These are phyloP conservation scores for Amphilophus citrinellus DNA, from an alignment of 2,113 vertebrate genomes.

Conservation along the genomic window DNA sequence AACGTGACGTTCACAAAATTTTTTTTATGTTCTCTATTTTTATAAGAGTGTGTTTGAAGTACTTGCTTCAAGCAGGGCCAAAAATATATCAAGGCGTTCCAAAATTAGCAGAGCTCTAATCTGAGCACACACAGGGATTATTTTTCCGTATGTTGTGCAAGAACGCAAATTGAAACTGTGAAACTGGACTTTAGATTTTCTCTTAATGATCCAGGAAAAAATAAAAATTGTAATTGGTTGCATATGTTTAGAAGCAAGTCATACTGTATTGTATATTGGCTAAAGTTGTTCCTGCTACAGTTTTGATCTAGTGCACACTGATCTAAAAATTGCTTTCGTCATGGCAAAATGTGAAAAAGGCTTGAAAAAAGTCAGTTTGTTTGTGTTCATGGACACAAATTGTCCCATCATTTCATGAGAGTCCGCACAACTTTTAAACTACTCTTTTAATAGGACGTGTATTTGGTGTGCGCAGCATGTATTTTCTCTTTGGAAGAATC, in stretches of 20 bases:
- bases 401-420: not conserved
- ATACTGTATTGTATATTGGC: not conserved
- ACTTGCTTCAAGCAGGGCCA: slow-evolving; percentile 8
- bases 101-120: slow-evolving; percentile 32
- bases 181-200: not conserved
- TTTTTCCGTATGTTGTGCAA: slow-evolving; percentile 15
- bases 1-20: slow-evolving; percentile 19
- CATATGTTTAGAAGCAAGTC: not conserved
- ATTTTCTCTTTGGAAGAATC: not conserved
- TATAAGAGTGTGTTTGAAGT: slow-evolving; percentile 30
- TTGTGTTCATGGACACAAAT: not conserved
- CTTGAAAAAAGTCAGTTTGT: too few relatives aligned
- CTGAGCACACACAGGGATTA: slow-evolving; percentile 18
- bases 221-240: not conserved
- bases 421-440: not conserved
- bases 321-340: not conserved
- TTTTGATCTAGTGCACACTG: not conserved
- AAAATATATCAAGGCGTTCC: slow-evolving; percentile 47
- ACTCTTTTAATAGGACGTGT: not conserved
- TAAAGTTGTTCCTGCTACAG: not conserved
- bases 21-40: slow-evolving; percentile 32
- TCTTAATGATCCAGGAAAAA: not conserved
- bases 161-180: not conserved
- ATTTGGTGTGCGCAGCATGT: not conserved
- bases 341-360: not conserved